Conservation (phyloP, 2,113 vertebrate species). For the Pseudopodoces humilis region DNA sequence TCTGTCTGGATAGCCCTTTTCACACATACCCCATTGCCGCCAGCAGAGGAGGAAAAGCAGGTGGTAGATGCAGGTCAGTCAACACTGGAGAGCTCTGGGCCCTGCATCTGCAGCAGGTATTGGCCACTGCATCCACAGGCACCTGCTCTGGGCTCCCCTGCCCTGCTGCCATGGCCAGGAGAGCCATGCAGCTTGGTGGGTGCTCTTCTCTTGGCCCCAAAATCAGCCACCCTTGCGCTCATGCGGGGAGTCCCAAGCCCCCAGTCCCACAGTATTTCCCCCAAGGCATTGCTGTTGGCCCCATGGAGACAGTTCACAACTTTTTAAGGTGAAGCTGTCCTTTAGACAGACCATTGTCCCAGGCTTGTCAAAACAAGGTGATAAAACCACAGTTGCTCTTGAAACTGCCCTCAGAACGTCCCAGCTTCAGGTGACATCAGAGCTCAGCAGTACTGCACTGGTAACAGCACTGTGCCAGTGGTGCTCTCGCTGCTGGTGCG, state of each 20-base stretch:
- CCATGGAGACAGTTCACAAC: neutral
- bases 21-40: neutral
- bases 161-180: neutral
- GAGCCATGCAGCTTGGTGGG: neutral
- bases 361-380: neutral
- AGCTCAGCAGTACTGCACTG: neutral
- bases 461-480: neutral
- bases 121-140: neutral
- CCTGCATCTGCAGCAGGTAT: neutral
- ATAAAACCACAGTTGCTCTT: neutral
- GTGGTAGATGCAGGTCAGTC: neutral
- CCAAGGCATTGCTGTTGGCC: neutral
- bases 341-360: neutral
- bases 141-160: neutral
- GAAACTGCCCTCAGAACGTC: neutral
- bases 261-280: neutral
- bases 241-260: neutral
- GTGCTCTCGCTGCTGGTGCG: neutral
- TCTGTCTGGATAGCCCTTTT: neutral
- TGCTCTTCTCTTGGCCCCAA: neutral
- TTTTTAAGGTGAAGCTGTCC: neutral
- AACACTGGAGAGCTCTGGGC: neutral
- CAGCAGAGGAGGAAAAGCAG: neutral
- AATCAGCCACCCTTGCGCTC: neutral
- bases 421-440: neutral